phyloP scores from a whole-genome alignment of 2,888 invertebrate genomes.

The Teleiodes luculella region DNA sequence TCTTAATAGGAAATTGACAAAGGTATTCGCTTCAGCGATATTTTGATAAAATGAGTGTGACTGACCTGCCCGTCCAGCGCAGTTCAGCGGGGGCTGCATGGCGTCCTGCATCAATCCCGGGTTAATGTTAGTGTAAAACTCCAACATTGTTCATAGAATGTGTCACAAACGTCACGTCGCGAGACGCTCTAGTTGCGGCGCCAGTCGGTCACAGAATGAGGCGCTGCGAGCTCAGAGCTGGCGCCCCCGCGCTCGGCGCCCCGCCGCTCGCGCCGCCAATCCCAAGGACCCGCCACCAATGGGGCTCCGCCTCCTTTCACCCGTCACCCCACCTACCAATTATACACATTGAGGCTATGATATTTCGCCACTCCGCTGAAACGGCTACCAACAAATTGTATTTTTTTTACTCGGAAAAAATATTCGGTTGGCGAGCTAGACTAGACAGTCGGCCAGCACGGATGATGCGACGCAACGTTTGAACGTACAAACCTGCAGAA shows the following conservation, averaged over 20 bases:
- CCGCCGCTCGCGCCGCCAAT: conserved; percentile 52
- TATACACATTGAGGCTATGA: conserved; percentile 59
- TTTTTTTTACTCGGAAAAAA: conserved; percentile 54
- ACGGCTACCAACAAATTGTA: conserved; percentile 53
- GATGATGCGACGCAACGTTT: neutral
- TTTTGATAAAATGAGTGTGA: conserved; percentile 13
- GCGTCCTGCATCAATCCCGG: conserved; percentile 79
- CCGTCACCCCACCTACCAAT: conserved; percentile 62
- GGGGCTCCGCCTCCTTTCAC: conserved; percentile 51
- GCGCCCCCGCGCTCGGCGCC: conserved; percentile 32
- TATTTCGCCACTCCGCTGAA: conserved; percentile 58
- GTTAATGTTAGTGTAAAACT: conserved; percentile 83
- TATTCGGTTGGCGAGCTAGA: conserved; percentile 10
- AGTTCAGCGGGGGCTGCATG: conserved; percentile 78
- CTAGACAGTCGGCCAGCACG: conserved; percentile 15
- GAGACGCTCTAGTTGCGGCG: conserved; percentile 41
- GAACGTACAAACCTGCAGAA: too few species aligned
- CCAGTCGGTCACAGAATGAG: conserved; percentile 46
- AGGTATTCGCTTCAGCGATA: neutral
- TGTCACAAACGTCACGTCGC: conserved; percentile 34
- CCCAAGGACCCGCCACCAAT: conserved; percentile 28
- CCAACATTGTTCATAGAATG: conserved; percentile 78
- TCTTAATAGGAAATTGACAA: too few species aligned
- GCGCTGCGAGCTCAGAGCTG: conserved; percentile 26
- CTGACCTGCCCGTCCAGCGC: conserved; percentile 83